phyloP scores from a whole-genome alignment of 2,888 invertebrate species.

The Dicycla oo region DNA sequence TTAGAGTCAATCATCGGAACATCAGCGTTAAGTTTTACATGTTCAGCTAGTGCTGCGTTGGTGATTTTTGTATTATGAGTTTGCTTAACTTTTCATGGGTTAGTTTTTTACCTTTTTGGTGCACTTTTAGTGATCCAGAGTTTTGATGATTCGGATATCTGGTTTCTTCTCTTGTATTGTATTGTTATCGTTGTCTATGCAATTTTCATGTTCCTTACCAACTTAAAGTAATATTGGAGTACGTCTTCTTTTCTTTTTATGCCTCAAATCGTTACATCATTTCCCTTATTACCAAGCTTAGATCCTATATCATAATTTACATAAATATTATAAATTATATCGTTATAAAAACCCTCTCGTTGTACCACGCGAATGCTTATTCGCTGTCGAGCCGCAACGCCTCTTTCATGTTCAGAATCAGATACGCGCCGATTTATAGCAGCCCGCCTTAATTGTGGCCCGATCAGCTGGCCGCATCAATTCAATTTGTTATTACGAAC shows the following conservation, averaged over 20 bases:
- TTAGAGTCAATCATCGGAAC: background rate
- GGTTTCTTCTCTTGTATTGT: no score
- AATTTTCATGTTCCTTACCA: background rate
- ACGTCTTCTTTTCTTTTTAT: background rate
- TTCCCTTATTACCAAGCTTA: conserved; percentile 3
- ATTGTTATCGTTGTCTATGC: background rate
- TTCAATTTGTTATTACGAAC: conserved; percentile 87
- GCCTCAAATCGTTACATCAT: background rate
- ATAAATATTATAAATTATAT: conserved; percentile 46
- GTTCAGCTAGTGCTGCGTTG: no score
- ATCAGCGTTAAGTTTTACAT: background rate
- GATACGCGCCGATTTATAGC: conserved; percentile 85
- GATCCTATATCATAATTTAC: conserved; percentile 45
- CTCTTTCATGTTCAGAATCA: conserved; percentile 88
- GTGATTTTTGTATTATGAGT: background rate
- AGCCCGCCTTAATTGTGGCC: conserved; percentile 85
- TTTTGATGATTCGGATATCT: background rate
- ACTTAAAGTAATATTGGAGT: background rate
- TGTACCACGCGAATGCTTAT: conserved; percentile 62
- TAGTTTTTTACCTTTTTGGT: background rate
- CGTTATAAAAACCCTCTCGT: conserved; percentile 54
- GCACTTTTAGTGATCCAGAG: background rate
- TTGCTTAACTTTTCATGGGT: background rate
- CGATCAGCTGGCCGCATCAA: conserved; percentile 78
- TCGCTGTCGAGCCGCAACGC: conserved; percentile 81